Evolutionary conservation across 1,140 invertebrate genomes (phyloP), one percentile per base, ranked within the genome.

Genomic region (Drosophila auraria): DNA sequence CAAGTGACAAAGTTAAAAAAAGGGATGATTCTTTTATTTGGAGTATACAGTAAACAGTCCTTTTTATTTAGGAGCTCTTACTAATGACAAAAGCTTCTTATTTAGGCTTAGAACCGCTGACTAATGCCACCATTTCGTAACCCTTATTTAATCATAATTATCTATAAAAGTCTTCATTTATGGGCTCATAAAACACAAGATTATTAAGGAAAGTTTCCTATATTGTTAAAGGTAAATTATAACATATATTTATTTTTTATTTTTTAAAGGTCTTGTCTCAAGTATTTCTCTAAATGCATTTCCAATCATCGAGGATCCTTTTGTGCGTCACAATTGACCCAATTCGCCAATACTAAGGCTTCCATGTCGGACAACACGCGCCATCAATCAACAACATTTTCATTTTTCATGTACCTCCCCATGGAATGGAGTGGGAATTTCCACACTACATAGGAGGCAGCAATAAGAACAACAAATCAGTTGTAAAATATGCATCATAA

Each of bases 371-470:
- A 60, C 51, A 79, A 72, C 83, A 86, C 83, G 75, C 79, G 79
- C 83, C 80, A 86, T 83, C 83, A 87, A 87, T 87, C 83, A 87
- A 51, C 49, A 53, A 38, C 49, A 25, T 49, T 70, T 68, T 68
- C 54, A 59, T 40, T 70, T 58, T 58, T 70, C 71, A 75, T 47
- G 23, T 59, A 5, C 12, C n/a, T 30, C 8, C 20, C 3, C 71
- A 59, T 5, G 42, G 42, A 68, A 38, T 60, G 63, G 61, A 78
- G 57, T 59, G 64, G 23, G 64, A 54, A 61, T 58, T 73, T 61
- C 50, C 64, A 60, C 23, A 42, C 40, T n/a, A n/a, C 40, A n/a
- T 30, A 30, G 27, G 15, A 36, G 51, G 14, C n/a, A 53, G 15
- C 51, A 65, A 57, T 23, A 76, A 51, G 33, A 54, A 44, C 61